A percentile compares a stretch with the other conserved stretches of the same genome.
These are phyloP conservation scores for Chitala chitala DNA, from an alignment of 2,113 vertebrate genomes.

Conservation along the genomic window DNA sequence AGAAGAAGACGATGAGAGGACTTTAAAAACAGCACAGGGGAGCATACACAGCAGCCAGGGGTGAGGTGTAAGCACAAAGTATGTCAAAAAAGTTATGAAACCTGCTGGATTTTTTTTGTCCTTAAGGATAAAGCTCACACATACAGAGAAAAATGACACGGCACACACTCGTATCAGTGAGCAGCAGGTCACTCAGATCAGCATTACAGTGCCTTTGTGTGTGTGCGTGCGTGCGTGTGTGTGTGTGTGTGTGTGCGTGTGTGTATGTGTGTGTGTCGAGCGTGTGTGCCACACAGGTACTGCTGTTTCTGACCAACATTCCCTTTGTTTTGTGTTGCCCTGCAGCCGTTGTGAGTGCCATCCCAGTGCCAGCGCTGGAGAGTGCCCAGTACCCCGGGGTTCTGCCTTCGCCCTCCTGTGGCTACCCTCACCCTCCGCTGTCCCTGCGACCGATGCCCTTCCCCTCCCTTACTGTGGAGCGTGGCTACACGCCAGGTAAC, in stretches of 20 bases:
- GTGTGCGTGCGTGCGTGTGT: background rate
- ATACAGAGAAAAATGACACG: too few species aligned
- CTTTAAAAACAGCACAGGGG: too few species aligned
- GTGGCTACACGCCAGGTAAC: constrained; percentile 74
- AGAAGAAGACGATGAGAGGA: too few species aligned
- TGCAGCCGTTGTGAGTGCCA: constrained; percentile 87
- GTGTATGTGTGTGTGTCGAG: background rate
- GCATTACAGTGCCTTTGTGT: background rate
- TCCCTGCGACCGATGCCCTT: constrained; percentile 85
- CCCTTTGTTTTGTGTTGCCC: constrained; percentile 23
- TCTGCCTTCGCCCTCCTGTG: constrained; percentile 83
- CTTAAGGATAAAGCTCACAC: too few species aligned
- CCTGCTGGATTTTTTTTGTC: too few species aligned
- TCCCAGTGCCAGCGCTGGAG: constrained; percentile 84
- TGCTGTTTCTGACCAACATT: constrained; percentile 13
- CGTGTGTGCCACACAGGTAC: background rate
- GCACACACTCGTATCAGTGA: too few species aligned
- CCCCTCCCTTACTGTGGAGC: constrained; percentile 78
- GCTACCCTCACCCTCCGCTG: constrained; percentile 82
- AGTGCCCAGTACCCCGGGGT: constrained; percentile 87
- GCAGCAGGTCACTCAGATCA: too few species aligned
- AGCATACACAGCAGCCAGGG: too few species aligned
- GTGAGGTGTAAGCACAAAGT: too few species aligned
- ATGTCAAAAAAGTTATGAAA: too few species aligned
- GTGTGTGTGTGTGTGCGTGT: background rate